Conservation (phyloP, 1,140 invertebrate genomes). For the Cataglyphis hispanica region DNA sequence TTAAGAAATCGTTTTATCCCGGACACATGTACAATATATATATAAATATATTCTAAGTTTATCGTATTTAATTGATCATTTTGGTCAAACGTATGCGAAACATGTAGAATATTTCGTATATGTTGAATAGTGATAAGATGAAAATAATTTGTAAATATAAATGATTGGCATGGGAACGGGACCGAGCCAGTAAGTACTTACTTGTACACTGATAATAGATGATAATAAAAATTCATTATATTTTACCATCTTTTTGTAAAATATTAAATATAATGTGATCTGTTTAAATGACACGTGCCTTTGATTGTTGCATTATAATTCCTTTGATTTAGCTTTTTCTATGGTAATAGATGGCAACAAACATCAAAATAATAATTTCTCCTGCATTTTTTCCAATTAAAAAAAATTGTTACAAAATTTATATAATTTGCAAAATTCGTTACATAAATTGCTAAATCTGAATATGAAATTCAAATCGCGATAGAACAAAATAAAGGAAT, state of each 20-base stretch:
- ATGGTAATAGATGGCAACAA: neutral
- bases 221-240: conserved; percentile 49
- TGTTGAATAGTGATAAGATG: conserved; percentile 49
- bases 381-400: neutral
- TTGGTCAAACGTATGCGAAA: neutral
- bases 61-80: conserved; percentile 53
- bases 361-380: neutral
- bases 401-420: neutral
- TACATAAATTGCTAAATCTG: too few species aligned
- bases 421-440: too few species aligned
- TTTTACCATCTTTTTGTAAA: conserved; percentile 17
- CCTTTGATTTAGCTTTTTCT: neutral
- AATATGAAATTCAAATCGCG: too few species aligned
- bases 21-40: conserved; percentile 50
- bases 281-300: neutral
- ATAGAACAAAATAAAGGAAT: too few species aligned
- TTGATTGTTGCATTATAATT: neutral
- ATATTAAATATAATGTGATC: neutral
- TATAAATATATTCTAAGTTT: conserved; percentile 16
- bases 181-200: conserved; percentile 76
- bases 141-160: conserved; percentile 70
- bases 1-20: conserved; percentile 63
- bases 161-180: conserved; percentile 66
- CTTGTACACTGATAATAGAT: conserved; percentile 64
- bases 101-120: neutral